A percentile compares a stretch with the other conserved stretches of the same genome.
Evolutionary conservation across 2,113 vertebrate genomes (phyloP).

Genomic region (Oxyruncus cristatus): DNA sequence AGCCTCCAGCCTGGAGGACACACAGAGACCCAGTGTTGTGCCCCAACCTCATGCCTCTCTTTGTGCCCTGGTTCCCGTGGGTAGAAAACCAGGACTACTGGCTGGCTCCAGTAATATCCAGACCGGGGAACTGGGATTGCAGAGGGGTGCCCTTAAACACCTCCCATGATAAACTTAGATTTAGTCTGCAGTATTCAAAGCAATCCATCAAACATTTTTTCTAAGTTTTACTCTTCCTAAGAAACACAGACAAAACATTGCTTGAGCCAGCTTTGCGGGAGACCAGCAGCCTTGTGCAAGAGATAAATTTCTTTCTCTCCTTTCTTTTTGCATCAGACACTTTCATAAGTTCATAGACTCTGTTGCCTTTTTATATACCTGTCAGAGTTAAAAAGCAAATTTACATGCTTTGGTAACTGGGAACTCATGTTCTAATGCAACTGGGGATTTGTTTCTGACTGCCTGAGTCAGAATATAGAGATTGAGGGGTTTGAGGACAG

Average conservation of each 20-base stretch:
- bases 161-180: not conserved
- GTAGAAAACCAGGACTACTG: not conserved
- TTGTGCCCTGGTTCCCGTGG: not conserved
- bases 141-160: not conserved
- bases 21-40: rapidly evolving
- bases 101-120: not conserved
- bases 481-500: not conserved
- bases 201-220: not conserved
- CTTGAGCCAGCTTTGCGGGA: not conserved
- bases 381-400: not conserved
- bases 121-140: not conserved
- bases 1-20: not conserved
- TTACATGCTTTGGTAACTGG: not conserved
- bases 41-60: rapidly evolving
- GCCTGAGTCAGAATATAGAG: not conserved
- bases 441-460: not conserved
- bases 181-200: not conserved
- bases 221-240: not conserved
- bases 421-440: not conserved
- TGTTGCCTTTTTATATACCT: not conserved
- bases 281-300: not conserved
- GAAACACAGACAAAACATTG: not conserved
- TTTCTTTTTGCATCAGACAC: not conserved
- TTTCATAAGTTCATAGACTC: not conserved
- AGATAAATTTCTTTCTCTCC: not conserved